Evolutionary conservation across 2,113 vertebrate genomes (phyloP).

Genomic region (Herpetotheres cachinnans): DNA sequence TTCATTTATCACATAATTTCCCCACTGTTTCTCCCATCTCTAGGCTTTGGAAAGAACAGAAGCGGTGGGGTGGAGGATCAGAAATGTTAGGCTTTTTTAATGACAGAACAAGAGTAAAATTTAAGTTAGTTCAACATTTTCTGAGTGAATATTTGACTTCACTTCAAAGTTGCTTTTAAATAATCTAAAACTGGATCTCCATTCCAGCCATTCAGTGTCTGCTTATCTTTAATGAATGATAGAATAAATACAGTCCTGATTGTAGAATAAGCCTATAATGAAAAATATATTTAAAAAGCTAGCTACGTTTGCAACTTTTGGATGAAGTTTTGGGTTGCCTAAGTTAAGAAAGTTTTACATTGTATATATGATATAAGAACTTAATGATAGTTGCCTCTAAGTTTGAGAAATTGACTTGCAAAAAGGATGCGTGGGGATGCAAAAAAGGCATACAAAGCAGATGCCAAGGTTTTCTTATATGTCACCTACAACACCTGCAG

Average conservation of each 20-base stretch:
- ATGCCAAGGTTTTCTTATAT: background rate
- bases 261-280: background rate
- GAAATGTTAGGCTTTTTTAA: background rate
- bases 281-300: background rate
- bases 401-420: background rate
- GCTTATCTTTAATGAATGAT: background rate
- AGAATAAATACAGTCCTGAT: background rate
- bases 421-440: background rate
- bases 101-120: background rate
- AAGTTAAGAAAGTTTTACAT: background rate
- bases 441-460: background rate
- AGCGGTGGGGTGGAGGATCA: background rate
- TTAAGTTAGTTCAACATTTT: background rate
- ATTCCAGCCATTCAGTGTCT: background rate
- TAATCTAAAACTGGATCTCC: background rate
- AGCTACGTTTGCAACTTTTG: background rate
- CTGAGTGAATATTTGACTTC: background rate
- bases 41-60: background rate
- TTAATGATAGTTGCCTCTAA: background rate
- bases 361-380: background rate
- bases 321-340: background rate
- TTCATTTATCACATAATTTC: background rate
- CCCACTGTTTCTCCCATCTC: fast-evolving
- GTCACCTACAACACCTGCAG: background rate
- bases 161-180: background rate